Conservation (phyloP, 2,113 vertebrate species). For the Pomatostomus ruficeps region DNA sequence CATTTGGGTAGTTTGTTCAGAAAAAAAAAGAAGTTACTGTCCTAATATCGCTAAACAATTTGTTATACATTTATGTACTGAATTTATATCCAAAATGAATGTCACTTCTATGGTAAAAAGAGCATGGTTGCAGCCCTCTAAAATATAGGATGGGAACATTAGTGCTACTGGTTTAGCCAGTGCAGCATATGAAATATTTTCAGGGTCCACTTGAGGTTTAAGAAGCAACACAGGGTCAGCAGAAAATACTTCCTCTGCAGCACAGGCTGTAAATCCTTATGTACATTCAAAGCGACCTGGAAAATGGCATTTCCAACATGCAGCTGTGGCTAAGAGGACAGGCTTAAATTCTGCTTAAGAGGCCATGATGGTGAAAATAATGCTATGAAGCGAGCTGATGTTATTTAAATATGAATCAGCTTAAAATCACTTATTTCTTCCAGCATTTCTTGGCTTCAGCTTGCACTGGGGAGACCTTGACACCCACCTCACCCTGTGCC, state of each 20-base stretch:
- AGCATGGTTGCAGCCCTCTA: neutral
- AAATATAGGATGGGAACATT: neutral
- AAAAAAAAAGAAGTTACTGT: neutral
- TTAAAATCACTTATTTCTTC: neutral
- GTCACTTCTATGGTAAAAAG: neutral
- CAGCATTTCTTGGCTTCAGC: neutral
- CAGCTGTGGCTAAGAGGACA: neutral
- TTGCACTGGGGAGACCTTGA: neutral
- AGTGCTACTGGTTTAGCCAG: neutral
- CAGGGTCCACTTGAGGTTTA: neutral
- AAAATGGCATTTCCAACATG: neutral
- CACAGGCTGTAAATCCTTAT: neutral
- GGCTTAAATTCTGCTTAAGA: neutral
- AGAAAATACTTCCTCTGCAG: neutral
- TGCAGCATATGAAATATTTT: neutral
- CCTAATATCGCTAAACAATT: conserved; percentile 34
- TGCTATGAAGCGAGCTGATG: neutral
- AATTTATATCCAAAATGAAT: conserved; percentile 5
- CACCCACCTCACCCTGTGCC: neutral
- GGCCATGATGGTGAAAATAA: neutral
- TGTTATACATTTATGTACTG: conserved; percentile 12
- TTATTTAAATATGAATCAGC: neutral
- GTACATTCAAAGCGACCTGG: neutral
- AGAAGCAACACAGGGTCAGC: conserved; percentile 1
- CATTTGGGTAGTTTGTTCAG: conserved; percentile 46